Evolutionary conservation across 2,113 vertebrate species (phyloP).

Genomic region (Murina feae): DNA sequence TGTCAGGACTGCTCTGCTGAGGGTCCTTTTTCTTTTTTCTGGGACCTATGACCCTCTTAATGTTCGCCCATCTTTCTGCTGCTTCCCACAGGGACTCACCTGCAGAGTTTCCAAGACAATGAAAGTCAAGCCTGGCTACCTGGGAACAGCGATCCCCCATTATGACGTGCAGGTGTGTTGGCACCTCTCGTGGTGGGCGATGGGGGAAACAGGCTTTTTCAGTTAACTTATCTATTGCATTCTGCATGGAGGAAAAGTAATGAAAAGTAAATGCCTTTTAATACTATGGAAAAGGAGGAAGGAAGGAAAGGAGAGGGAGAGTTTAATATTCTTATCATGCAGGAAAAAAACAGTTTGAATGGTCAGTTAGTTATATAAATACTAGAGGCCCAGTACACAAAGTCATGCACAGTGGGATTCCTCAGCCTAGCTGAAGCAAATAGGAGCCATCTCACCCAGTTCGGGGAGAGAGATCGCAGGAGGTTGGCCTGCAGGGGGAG

Average conservation of each 20-base stretch:
- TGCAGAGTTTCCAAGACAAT: conserved; percentile 83
- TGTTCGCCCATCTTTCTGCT: background rate
- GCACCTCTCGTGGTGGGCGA: background rate
- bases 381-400: no score
- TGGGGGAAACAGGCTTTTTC: background rate
- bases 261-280: background rate
- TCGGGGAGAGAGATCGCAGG: no score
- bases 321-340: background rate
- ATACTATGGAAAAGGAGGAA: background rate
- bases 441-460: no score
- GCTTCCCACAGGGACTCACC: conserved; percentile 79
- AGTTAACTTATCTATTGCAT: background rate
- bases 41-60: background rate
- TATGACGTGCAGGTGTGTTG: conserved; percentile 85
- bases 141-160: conserved; percentile 82
- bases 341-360: no score
- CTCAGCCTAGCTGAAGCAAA: no score
- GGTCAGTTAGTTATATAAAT: no score
- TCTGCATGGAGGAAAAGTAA: background rate
- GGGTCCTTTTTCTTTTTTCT: background rate
- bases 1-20: background rate
- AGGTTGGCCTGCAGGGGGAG: no score
- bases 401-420: no score
- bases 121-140: conserved; percentile 84
- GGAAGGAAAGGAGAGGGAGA: background rate